These are phyloP conservation scores for Clunio marinus DNA, from an alignment of 2,888 invertebrate species.

Conservation along the genomic window DNA sequence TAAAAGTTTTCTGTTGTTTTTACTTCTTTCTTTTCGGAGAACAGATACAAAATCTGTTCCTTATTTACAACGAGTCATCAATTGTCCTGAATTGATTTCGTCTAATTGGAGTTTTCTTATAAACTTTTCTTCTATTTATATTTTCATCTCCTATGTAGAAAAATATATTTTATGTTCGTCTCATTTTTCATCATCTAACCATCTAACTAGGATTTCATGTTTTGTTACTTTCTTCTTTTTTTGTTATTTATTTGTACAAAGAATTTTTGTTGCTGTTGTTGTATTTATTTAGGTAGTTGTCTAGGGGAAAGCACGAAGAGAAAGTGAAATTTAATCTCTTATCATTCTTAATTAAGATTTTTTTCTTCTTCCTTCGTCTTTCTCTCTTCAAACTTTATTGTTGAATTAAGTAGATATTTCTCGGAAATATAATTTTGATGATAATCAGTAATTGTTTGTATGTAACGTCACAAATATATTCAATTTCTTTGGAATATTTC, in stretches of 20 bases:
- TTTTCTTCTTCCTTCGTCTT: not conserved
- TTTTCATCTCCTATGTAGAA: slow-evolving; percentile 14
- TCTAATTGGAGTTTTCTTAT: slow-evolving; percentile 12
- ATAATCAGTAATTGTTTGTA: too few species aligned
- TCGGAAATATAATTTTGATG: not conserved
- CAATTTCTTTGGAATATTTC: too few species aligned
- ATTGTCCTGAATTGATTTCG: slow-evolving; percentile 24
- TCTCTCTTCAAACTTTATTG: not conserved
- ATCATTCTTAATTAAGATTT: slow-evolving; percentile 33
- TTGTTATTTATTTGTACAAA: slow-evolving; percentile 12
- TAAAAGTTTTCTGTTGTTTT: not conserved
- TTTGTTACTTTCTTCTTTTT: too few species aligned
- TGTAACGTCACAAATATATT: too few species aligned
- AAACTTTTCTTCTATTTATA: slow-evolving; percentile 3
- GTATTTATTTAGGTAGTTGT: too few species aligned
- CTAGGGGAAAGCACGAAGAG: not conserved
- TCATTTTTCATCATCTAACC: slow-evolving; percentile 14
- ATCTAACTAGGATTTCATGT: not conserved
- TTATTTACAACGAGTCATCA: slow-evolving; percentile 4
- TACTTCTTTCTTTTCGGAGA: not conserved
- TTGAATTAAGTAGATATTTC: not conserved
- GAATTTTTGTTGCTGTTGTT: not conserved
- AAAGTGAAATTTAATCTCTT: slow-evolving; percentile 27
- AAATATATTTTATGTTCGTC: slow-evolving; percentile 26
- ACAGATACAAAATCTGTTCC: not conserved